Evolutionary conservation across 2,113 vertebrate species (phyloP).

Genomic region (Lophochroa leadbeateri): DNA sequence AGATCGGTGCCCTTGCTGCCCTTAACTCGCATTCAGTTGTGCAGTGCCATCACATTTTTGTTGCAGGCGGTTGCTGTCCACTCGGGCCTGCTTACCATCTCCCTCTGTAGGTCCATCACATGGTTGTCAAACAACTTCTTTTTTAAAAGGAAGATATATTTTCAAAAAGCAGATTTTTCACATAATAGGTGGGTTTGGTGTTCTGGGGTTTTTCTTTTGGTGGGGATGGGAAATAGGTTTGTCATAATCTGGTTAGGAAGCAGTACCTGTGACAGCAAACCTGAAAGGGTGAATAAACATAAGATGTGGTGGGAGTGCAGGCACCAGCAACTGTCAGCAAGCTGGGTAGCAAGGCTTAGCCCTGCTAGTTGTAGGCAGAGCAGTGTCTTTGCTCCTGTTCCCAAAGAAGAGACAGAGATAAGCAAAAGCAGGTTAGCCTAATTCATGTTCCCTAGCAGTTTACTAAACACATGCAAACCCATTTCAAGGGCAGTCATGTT

Average conservation of each 20-base stretch:
- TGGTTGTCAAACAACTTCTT: background rate
- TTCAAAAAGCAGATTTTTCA: background rate
- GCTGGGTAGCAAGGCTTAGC: background rate
- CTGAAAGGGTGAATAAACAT: background rate
- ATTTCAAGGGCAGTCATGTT: background rate
- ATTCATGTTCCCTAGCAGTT: background rate
- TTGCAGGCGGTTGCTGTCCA: background rate
- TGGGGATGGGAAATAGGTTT: background rate
- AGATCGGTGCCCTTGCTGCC: background rate
- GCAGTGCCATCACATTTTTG: background rate
- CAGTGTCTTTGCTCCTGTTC: background rate
- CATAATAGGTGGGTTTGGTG: background rate
- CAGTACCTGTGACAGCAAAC: background rate
- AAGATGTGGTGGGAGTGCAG: background rate
- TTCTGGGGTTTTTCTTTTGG: rapidly evolving
- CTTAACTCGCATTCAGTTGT: background rate
- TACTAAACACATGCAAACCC: background rate
- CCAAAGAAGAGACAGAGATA: background rate
- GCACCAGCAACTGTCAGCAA: background rate
- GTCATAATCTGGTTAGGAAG: background rate
- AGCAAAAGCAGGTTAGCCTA: background rate
- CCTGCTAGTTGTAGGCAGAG: background rate
- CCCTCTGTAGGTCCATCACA: background rate
- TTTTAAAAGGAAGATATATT: background rate
- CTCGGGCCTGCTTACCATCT: background rate